Evolutionary conservation across 2,113 vertebrate genomes (phyloP).

Genomic region (Petaurus breviceps): DNA sequence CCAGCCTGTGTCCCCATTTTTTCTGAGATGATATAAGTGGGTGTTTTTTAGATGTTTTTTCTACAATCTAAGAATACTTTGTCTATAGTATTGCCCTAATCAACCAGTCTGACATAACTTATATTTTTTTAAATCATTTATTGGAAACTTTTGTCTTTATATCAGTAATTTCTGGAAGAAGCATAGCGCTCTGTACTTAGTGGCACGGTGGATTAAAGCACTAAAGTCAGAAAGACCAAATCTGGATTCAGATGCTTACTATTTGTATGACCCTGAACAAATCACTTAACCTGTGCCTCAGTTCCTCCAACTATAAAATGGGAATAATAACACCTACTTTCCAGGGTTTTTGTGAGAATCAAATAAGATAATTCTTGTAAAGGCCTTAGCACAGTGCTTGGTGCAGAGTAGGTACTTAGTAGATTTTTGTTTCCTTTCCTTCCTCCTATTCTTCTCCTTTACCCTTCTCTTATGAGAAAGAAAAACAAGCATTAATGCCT

Average conservation of each 20-base stretch:
- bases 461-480: neutral
- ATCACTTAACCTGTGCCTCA: neutral
- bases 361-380: neutral
- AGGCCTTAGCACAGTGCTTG: neutral
- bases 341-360: neutral
- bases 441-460: neutral
- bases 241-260: neutral
- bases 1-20: neutral
- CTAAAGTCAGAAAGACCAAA: neutral
- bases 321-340: neutral
- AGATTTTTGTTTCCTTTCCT: neutral
- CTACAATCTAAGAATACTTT: neutral
- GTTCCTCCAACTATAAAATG: neutral
- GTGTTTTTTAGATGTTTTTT: neutral
- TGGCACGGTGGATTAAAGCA: neutral
- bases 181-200: no score
- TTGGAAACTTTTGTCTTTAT: neutral
- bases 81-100: neutral
- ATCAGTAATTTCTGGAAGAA: neutral
- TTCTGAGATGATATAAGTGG: neutral
- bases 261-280: neutral
- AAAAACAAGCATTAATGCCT: neutral
- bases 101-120: neutral
- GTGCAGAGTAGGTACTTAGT: neutral
- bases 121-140: neutral